Conservation (phyloP, 2,888 invertebrate species). For the Syritta pipiens region DNA sequence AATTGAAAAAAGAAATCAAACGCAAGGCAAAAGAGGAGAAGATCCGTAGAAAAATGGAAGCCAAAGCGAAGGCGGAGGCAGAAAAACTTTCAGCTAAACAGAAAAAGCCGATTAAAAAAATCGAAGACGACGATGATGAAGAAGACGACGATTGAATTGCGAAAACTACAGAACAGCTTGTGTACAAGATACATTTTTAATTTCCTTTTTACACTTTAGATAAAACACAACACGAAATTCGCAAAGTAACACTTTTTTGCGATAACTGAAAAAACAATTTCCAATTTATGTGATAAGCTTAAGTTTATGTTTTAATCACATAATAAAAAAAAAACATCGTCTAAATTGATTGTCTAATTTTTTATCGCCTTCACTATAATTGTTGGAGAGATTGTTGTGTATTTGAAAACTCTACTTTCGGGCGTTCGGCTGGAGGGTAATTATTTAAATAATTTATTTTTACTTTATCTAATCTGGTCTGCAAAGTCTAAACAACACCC, state of each 20-base stretch:
- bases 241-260: too few relatives aligned
- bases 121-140: conserved; percentile 28
- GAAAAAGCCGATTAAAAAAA: too few relatives aligned
- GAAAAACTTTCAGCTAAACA: conserved; percentile 44
- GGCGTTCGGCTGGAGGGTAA: not conserved
- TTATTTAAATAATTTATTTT: not conserved
- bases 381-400: not conserved
- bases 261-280: too few relatives aligned
- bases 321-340: too few relatives aligned
- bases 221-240: too few relatives aligned
- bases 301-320: too few relatives aligned
- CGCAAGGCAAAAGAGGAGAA: conserved; percentile 24
- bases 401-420: conserved; percentile 18
- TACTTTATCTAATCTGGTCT: conserved; percentile 16
- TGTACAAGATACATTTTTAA: too few relatives aligned
- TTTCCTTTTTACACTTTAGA: too few relatives aligned
- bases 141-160: conserved; percentile 43
- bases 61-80: conserved; percentile 31
- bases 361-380: not conserved
- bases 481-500: conserved; percentile 7
- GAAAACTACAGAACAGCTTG: too few relatives aligned
- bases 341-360: not conserved
- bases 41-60: conserved; percentile 27
- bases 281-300: too few relatives aligned
- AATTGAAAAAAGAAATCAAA: conserved; percentile 31